Base-by-base conservation (phyloP, 1,140 invertebrate genomes). In the Neuroterus valhalla region DNA sequence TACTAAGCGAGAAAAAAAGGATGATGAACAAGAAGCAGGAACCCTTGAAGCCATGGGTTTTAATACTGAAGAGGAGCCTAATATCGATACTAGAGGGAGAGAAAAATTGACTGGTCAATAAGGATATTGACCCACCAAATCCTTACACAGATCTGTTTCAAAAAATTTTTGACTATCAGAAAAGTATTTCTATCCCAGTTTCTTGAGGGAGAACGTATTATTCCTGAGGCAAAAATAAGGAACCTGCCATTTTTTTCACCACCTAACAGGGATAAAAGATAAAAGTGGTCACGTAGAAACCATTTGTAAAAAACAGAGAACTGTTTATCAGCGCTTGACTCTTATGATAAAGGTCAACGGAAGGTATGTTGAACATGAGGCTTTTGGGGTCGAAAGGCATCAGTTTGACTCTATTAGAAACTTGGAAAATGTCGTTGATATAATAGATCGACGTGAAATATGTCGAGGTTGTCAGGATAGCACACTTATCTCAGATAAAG, bases 381-480 rank as follows among this genome's bases (percentile, higher is more conserved):
- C n/a, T 12, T 50, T 12, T 17, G 46, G 46, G 15, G 5, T 50
- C 19, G 15, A 50, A 17, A 17, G 8, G 6, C 2, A 50, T 6
- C 2, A 3, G 11, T 50, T 50, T 3, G 19, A 50, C 46, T 50
- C 46, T 5, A 17, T 19, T 17, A 15, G 19, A 50, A 19, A 50
- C 19, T 8, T 50, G 19, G 15, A 50, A 50, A 17, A 50, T 1
- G n/a, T 50, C 2, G 19, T 50, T 17, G 2, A 19, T 17, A 50
- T 8, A 8, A 50, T 50, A 17, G 19, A 50, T 50, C 46, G 19
- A 15, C 46, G 46, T 15, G 3, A 1, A 50, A 8, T 50, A 19
- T 50, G 46, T 8, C 46, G 19, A 50, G 46, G 46, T 50, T 50
- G n/a, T n/a, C n/a, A n/a, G n/a, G n/a, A n/a, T n/a, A n/a, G n/a